Conservation (phyloP, 2,888 invertebrate species). For the Brenthis hecate region DNA sequence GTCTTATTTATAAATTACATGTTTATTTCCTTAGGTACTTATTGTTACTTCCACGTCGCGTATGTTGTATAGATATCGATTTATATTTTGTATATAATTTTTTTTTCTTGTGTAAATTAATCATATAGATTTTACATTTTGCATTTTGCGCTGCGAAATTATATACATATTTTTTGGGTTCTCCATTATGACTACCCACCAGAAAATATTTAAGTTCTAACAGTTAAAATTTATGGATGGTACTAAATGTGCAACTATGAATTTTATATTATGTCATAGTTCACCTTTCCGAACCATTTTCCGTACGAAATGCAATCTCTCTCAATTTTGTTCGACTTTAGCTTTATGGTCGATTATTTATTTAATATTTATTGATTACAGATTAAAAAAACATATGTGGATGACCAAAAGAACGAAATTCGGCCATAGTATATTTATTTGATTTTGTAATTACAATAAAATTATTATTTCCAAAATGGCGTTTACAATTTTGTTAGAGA, state of each 20-base stretch:
- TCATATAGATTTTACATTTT: constrained; percentile 64
- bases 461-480: constrained; percentile 10
- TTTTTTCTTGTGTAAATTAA: constrained; percentile 74
- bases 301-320: constrained; percentile 39
- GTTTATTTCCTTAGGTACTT: constrained; percentile 62
- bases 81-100: constrained; percentile 79
- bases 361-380: neutral
- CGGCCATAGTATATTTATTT: neutral
- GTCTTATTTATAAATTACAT: constrained; percentile 36
- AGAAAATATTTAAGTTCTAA: constrained; percentile 54
- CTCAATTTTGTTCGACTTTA: constrained; percentile 14
- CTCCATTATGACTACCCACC: constrained; percentile 50
- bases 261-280: neutral
- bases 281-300: constrained; percentile 22
- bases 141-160: constrained; percentile 58
- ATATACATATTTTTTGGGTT: constrained; percentile 37
- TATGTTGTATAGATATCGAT: constrained; percentile 70
- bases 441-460: neutral
- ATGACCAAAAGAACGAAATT: neutral
- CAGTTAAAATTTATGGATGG: constrained; percentile 38
- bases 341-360: neutral
- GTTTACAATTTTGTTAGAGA: constrained; percentile 13
- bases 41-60: constrained; percentile 65
- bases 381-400: neutral
- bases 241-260: constrained; percentile 33